Evolutionary conservation across 1,140 invertebrate species (phyloP).

Genomic region (Babylonia areolata): DNA sequence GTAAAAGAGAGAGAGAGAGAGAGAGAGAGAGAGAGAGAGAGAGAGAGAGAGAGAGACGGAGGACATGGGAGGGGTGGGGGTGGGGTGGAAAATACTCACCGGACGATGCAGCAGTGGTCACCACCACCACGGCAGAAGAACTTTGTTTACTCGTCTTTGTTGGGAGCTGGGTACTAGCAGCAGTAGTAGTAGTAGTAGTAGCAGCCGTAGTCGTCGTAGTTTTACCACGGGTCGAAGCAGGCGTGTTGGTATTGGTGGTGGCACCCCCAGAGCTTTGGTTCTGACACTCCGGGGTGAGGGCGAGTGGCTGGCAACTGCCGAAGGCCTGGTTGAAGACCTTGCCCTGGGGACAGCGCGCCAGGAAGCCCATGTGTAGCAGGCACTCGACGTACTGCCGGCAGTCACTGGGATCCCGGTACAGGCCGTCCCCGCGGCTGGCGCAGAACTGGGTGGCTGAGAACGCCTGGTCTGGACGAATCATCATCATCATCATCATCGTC

Average conservation of each 20-base stretch:
- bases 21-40: too few species aligned
- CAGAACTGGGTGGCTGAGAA: neutral
- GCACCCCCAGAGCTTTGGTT: neutral
- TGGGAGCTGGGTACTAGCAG: too few species aligned
- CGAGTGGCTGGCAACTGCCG: constrained; percentile 40
- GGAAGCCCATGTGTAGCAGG: constrained; percentile 24
- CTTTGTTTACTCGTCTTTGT: too few species aligned
- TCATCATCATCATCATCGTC: too few species aligned
- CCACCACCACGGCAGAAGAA: too few species aligned
- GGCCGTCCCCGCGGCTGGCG: neutral
- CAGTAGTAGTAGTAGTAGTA: neutral
- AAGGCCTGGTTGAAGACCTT: constrained; percentile 30
- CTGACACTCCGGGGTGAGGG: constrained; percentile 36
- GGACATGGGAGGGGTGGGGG: too few species aligned
- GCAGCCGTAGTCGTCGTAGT: neutral
- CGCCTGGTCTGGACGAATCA: neutral
- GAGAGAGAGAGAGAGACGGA: too few species aligned
- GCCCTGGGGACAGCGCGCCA: constrained; percentile 37
- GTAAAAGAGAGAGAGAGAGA: neutral
- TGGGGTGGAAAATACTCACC: too few species aligned
- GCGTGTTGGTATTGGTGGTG: neutral
- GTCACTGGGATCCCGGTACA: constrained; percentile 4
- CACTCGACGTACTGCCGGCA: constrained; percentile 30
- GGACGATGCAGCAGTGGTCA: too few species aligned
- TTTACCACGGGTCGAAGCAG: neutral